Conservation (phyloP, 2,113 vertebrate genomes). For the Motacilla alba region DNA sequence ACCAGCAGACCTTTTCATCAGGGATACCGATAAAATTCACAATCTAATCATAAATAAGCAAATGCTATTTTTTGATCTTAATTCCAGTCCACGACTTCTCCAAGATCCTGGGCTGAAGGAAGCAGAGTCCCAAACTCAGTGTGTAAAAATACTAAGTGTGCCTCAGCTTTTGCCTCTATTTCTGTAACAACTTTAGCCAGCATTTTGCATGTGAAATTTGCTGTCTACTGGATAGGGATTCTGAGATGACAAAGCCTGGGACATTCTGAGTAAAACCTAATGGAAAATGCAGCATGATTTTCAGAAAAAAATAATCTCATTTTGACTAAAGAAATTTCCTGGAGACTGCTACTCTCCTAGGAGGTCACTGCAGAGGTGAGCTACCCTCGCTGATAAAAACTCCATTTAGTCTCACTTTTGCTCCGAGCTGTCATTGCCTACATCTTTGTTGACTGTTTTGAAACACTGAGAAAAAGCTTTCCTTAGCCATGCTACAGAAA, state of each 20-base stretch:
- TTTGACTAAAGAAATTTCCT: neutral
- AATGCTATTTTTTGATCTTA: neutral
- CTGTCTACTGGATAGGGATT: neutral
- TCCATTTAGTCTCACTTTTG: neutral
- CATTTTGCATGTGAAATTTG: neutral
- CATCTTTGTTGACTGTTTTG: neutral
- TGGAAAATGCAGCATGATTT: neutral
- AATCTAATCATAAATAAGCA: neutral
- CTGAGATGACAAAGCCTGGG: neutral
- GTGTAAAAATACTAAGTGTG: fast-evolving
- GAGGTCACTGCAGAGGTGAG: neutral
- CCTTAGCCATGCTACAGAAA: neutral
- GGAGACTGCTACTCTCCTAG: neutral
- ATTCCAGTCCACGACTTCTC: neutral
- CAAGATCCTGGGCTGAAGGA: neutral
- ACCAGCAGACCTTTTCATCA: neutral
- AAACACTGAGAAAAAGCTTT: neutral
- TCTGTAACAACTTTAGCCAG: neutral
- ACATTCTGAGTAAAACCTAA: neutral
- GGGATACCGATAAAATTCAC: neutral
- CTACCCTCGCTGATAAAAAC: neutral
- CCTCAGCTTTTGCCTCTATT: neutral
- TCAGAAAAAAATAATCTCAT: neutral
- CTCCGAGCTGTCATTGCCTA: neutral
- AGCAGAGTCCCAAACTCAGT: fast-evolving